Evolutionary conservation across 2,888 invertebrate genomes (phyloP).

Genomic region (Scaptomyza parva): DNA sequence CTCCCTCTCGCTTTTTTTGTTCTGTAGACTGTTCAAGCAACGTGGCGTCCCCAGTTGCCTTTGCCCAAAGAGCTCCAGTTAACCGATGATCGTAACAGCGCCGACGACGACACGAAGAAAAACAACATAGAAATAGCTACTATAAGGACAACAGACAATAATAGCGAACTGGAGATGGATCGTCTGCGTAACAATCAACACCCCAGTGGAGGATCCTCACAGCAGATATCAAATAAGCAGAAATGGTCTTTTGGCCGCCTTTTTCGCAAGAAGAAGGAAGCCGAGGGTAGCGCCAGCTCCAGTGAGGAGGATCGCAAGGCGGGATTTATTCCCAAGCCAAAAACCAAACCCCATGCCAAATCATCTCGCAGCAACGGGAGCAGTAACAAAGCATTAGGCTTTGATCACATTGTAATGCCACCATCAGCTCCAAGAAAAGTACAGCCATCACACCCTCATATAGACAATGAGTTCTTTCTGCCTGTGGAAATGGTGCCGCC

Average conservation of each 20-base stretch:
- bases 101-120: constrained; percentile 69
- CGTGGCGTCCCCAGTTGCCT: constrained; percentile 85
- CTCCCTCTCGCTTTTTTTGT: constrained; percentile 8
- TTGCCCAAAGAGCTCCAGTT: constrained; percentile 83
- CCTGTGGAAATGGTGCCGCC: constrained; percentile 81
- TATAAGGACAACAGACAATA: constrained; percentile 31
- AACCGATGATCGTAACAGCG: constrained; percentile 72
- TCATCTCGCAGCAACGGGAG: constrained; percentile 17
- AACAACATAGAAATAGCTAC: constrained; percentile 81
- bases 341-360: constrained; percentile 30
- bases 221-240: constrained; percentile 83
- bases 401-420: constrained; percentile 88
- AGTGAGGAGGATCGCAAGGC: constrained; percentile 85
- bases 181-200: constrained; percentile 58
- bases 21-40: constrained; percentile 84
- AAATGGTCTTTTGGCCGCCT: constrained; percentile 94
- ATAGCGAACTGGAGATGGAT: constrained; percentile 58
- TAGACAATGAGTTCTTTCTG: constrained; percentile 85
- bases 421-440: constrained; percentile 24
- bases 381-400: constrained; percentile 67
- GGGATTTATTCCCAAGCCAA: constrained; percentile 81
- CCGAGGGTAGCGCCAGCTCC: constrained; percentile 79
- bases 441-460: constrained; percentile 59
- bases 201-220: constrained; percentile 52
- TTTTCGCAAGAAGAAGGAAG: constrained; percentile 90